Evolutionary conservation across 2,888 invertebrate species (phyloP), one percentile per base, ranked within the genome.

Genomic region (Drosophila demipolita): DNA sequence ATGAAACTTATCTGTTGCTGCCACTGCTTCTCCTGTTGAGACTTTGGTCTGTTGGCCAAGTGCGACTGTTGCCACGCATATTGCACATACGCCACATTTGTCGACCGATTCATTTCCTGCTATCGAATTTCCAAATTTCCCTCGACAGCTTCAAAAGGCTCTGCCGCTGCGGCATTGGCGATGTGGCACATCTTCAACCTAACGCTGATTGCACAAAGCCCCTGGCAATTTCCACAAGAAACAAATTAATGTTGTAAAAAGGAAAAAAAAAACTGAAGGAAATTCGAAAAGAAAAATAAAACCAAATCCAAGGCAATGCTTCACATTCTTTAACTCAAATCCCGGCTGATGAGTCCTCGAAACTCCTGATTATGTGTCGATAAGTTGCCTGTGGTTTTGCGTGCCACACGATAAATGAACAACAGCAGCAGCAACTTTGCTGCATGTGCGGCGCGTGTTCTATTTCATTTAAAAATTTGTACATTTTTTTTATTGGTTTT

Each of bases 151-250:
- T 66, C 70, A 73, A 75, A 78, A 72, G 73, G 75, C 71, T 70
- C 67, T 54, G 66, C 50, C 42, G 40, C 50, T 49, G 40, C 58
- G 62, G 57, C 61, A 60, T 54, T 66, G 42, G 20, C 42, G 6
- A 42, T 42, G 42, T 42, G 20, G 42, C 23, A 23, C 38, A 29
- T 29, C 38, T 12, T 67, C 68, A 48, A 75, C 72, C 81, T 70
- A 74, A 82, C 80, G 84, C 82, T 87, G 89, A 87, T 87, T 89
- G 87, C 87, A 79, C 78, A 87, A 79, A 84, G 87, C 89, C 82
- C 74, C 66, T 60, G 84, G 80, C 82, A 77, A 77, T 72, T 75
- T 81, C 69, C 70, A 72, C 77, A 75, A 79, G 74, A 77, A 89
- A 82, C 80, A 89, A 87, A 87, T 87, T 87, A 87, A 89, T 82